Conservation (phyloP, 1,140 invertebrate species). For the Rhopalosiphum padi region DNA sequence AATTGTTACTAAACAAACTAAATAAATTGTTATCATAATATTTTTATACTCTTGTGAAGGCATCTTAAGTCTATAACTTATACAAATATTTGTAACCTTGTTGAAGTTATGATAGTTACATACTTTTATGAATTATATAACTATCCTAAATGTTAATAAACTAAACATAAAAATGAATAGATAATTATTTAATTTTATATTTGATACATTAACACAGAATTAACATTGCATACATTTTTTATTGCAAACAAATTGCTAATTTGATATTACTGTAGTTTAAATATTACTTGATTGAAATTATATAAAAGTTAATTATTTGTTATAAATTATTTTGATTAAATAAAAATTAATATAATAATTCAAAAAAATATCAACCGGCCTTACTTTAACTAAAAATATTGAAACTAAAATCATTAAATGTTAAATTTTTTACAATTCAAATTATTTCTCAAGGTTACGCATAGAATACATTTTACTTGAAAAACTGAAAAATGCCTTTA, state of each 20-base stretch:
- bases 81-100: slow-evolving; percentile 32
- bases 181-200: slow-evolving; percentile 15
- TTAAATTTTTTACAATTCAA: neutral
- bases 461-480: neutral
- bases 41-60: slow-evolving; percentile 40
- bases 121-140: neutral
- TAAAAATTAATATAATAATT: neutral
- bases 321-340: neutral
- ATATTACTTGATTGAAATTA: neutral
- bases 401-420: neutral
- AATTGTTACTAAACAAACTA: slow-evolving; percentile 29
- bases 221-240: neutral
- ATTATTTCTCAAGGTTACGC: neutral
- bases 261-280: neutral
- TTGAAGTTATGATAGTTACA: neutral
- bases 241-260: neutral
- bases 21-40: slow-evolving; percentile 38
- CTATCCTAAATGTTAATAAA: neutral
- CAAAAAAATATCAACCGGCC: neutral
- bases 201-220: neutral
- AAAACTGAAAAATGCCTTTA: slow-evolving; percentile 27
- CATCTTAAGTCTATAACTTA: slow-evolving; percentile 19
- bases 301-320: too few species aligned
- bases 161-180: neutral
- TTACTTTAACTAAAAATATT: neutral